Percentiles rank a stretch among this genome's conserved stretches.
phyloP scores from a whole-genome alignment of 2,888 invertebrate genomes.

The Corythucha ciliata region DNA sequence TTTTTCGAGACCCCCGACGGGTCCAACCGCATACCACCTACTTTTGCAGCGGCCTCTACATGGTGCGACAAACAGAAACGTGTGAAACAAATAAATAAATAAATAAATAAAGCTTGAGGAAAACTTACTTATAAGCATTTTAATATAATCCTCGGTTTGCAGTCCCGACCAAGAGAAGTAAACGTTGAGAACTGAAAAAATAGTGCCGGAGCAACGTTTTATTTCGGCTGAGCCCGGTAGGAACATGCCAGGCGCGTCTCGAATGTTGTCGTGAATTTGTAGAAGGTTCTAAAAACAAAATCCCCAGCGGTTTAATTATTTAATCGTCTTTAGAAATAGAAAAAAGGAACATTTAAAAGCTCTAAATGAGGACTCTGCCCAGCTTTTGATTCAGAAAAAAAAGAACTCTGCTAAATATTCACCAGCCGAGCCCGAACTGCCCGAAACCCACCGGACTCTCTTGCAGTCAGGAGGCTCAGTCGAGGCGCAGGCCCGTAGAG shows the following conservation, averaged over 20 bases:
- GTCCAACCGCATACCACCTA: too few species aligned
- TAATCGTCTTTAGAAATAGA: background rate
- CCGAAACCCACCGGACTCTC: too few species aligned
- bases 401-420: background rate
- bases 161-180: constrained; percentile 58
- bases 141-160: constrained; percentile 42
- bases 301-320: background rate
- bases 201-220: constrained; percentile 42
- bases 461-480: too few species aligned
- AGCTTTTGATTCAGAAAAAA: background rate
- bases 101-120: constrained; percentile 4
- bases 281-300: constrained; percentile 42
- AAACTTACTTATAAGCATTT: constrained; percentile 39
- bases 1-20: constrained; percentile 18
- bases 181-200: constrained; percentile 49
- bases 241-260: constrained; percentile 50
- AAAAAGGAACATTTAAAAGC: background rate
- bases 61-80: background rate
- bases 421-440: background rate
- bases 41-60: background rate
- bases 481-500: too few species aligned
- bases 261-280: constrained; percentile 46
- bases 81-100: background rate
- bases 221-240: constrained; percentile 46
- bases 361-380: background rate